Conservation (phyloP, 1,140 invertebrate genomes). For the Coenobita brevimanus region DNA sequence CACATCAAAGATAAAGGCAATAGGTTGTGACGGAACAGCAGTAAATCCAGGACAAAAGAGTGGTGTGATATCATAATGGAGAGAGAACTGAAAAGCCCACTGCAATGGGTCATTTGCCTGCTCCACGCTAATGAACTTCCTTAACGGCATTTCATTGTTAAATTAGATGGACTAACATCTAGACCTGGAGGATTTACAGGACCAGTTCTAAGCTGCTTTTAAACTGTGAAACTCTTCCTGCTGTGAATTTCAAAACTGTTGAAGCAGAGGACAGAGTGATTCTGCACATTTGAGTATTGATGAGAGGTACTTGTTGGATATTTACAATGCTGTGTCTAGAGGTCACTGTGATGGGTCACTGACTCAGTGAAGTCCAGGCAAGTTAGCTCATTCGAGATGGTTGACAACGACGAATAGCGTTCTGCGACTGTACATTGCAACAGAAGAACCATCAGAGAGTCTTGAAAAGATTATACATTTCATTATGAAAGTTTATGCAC, state of each 20-base stretch:
- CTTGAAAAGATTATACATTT: slow-evolving; percentile 37
- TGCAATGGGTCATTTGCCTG: background rate
- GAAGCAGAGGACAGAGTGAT: slow-evolving; percentile 25
- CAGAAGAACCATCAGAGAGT: slow-evolving; percentile 15
- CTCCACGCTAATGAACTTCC: slow-evolving; percentile 11
- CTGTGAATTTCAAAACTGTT: slow-evolving; percentile 35
- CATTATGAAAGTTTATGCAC: no score
- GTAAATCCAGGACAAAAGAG: slow-evolving; percentile 29
- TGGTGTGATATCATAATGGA: background rate
- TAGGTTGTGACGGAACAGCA: slow-evolving; percentile 28
- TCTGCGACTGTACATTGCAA: slow-evolving; percentile 21
- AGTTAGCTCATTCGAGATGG: slow-evolving; percentile 37
- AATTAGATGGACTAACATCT: slow-evolving; percentile 17
- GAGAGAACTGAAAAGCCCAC: background rate
- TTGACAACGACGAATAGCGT: slow-evolving; percentile 26
- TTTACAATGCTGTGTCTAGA: slow-evolving; percentile 40
- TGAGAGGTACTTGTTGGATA: slow-evolving; percentile 38
- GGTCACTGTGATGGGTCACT: slow-evolving; percentile 36
- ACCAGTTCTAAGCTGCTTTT: slow-evolving; percentile 31
- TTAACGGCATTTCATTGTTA: background rate
- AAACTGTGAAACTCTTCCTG: slow-evolving; percentile 27
- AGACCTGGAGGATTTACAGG: slow-evolving; percentile 14
- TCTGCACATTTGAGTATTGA: slow-evolving; percentile 21
- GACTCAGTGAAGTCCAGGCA: slow-evolving; percentile 27
- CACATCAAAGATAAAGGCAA: slow-evolving; percentile 30